Evolutionary conservation across 2,113 vertebrate species (phyloP), one percentile per base, ranked within the genome.

Genomic region (Cyanistes caeruleus): DNA sequence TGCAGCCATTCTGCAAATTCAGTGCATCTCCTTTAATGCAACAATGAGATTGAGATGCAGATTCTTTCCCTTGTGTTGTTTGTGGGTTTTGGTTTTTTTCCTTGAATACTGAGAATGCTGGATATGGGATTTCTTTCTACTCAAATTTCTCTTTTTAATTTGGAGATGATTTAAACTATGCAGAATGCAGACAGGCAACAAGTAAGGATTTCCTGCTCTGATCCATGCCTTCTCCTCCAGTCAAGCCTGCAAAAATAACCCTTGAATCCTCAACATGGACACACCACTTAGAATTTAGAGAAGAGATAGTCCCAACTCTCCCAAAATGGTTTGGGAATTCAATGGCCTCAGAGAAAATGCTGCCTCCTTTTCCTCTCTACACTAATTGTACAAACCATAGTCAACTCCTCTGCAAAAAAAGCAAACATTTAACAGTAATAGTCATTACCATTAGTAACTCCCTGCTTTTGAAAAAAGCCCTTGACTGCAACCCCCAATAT

Each of bases 21-120:
- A 77, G 70, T 91, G 72, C 72, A 81, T 96, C 74, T 94, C 80
- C 89, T 94, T 93, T 77, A 95, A 94, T 46, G 86, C 95, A 97
- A 96, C 75, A 31, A 97, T 96, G 96, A 98, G 97, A 98, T 68
- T 96, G 96, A 97, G 97, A 97, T 95, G 96, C 95, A 97, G 96
- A 98, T 95, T 93, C 85, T 79, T 87, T 77, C 85, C 74, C 73
- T 84, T 51, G 44, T 53, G 28, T 30, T 60, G 10, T 59, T 49
- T 74, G 78, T 72, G 13, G 2, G 5, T 63, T 35, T 31, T 7
- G 3, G 3, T 73, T 69, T 77, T 87, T 81, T 78, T 14, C 5
- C 33, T 78, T 97, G 80, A 96, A 93, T 95, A 93, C 46, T 63
- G 70, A 97, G 77, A 95, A 95, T 62, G 97, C 92, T 95, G 78